A percentile compares a stretch with the other conserved stretches of the same genome.
Conservation (phyloP, 2,797 vertebrate species). For the Thripadectes ignobilis region DNA sequence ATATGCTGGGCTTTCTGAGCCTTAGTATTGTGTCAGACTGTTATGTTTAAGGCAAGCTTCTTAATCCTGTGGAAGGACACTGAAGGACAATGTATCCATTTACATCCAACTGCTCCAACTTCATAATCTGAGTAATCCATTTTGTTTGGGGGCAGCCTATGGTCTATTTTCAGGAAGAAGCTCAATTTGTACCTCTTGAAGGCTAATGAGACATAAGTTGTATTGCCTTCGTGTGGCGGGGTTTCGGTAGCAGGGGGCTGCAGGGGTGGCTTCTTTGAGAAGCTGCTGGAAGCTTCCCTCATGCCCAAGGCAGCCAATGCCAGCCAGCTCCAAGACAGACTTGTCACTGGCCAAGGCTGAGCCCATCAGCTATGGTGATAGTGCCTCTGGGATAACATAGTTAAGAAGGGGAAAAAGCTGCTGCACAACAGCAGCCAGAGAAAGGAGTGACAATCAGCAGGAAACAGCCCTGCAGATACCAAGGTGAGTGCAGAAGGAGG, state of each 20-base stretch:
- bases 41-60: background rate
- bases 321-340: fast-evolving
- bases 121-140: background rate
- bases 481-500: background rate
- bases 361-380: fast-evolving
- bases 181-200: background rate
- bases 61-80: background rate
- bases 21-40: background rate
- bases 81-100: background rate
- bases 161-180: background rate
- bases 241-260: background rate
- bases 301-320: background rate
- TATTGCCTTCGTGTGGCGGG: background rate
- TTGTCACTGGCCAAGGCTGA: fast-evolving
- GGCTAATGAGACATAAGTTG: background rate
- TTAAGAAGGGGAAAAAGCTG: background rate
- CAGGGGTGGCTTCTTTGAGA: background rate
- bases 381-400: background rate
- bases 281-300: background rate
- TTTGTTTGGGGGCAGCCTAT: background rate
- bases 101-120: background rate
- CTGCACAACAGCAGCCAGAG: background rate
- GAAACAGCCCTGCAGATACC: background rate
- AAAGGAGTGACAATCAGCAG: background rate
- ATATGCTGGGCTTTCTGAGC: background rate